A percentile compares a stretch with the other conserved stretches of the same genome.
These are phyloP conservation scores for Stichodactyla mertensii DNA, from an alignment of 64 coral and sea anemone genomes.

Conservation along the genomic window DNA sequence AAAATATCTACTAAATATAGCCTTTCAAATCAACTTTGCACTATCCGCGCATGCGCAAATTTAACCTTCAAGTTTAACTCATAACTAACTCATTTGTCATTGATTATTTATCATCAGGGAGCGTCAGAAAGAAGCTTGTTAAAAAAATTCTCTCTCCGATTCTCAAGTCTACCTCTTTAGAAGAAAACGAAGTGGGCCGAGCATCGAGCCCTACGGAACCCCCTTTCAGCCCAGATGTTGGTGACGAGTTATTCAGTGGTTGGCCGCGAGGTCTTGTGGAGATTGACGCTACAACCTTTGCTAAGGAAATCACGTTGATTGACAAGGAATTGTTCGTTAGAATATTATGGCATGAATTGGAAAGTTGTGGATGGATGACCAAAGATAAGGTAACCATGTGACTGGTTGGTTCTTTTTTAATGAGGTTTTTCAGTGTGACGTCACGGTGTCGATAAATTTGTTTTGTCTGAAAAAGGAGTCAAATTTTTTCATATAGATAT, in stretches of 20 bases:
- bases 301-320: conserved; percentile 86
- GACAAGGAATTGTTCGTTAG: conserved; percentile 91
- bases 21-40: no score
- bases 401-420: no score
- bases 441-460: no score
- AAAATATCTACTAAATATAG: no score
- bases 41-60: no score
- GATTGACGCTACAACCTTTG: conserved; percentile 59
- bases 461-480: no score
- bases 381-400: conserved; percentile 75
- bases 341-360: conserved; percentile 85
- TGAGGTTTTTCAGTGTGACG: no score
- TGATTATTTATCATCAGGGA: conserved; percentile 35
- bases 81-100: neutral
- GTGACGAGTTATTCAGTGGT: conserved; percentile 38
- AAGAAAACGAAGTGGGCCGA: conserved; percentile 51
- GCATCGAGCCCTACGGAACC: conserved; percentile 54
- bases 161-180: conserved; percentile 62
- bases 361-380: conserved; percentile 96
- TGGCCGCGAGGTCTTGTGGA: conserved; percentile 60
- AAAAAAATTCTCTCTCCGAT: conserved; percentile 84
- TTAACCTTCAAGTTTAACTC: no score
- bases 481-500: no score
- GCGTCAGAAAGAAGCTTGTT: conserved; percentile 76
- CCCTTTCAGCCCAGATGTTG: conserved; percentile 39